Conservation (phyloP, 2,888 invertebrate genomes). For the Euzetes globulus region DNA sequence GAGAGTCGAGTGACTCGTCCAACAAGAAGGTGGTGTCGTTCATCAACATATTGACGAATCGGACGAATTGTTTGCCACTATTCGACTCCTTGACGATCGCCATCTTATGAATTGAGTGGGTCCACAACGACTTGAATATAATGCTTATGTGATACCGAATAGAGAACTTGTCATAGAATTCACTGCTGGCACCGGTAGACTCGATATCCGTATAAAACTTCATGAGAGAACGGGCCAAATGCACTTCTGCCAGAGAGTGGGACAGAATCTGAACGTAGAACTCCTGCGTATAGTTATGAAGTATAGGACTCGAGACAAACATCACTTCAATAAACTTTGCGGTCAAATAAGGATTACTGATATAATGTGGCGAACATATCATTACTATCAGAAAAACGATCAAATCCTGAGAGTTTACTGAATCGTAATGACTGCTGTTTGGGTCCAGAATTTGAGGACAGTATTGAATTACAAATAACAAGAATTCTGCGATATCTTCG, state of each 20-base stretch:
- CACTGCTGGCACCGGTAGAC: constrained; percentile 92
- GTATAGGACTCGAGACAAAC: constrained; percentile 52
- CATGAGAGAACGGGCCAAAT: constrained; percentile 83
- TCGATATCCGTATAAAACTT: constrained; percentile 98
- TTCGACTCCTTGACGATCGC: constrained; percentile 63
- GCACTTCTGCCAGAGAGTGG: constrained; percentile 71
- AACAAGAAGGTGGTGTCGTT: constrained; percentile 94
- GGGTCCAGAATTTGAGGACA: constrained; percentile 53
- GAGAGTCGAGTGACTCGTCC: constrained; percentile 87
- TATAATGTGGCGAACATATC: constrained; percentile 78
- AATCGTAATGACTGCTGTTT: constrained; percentile 18
- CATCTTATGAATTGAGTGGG: constrained; percentile 71
- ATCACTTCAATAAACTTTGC: constrained; percentile 89
- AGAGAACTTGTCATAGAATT: constrained; percentile 98
- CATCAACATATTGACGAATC: constrained; percentile 96
- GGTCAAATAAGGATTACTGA: constrained; percentile 92
- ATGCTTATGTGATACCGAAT: constrained; percentile 96
- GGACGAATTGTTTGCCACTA: constrained; percentile 83
- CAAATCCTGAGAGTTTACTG: constrained; percentile 56
- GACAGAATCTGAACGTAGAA: constrained; percentile 72
- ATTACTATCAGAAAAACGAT: constrained; percentile 81
- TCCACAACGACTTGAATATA: constrained; percentile 90
- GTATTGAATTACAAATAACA: constrained; percentile 74
- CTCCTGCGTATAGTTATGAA: constrained; percentile 49
- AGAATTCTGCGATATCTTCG: constrained; percentile 93